phyloP scores from a whole-genome alignment of 2,113 vertebrate species.

The Brachypodius melanocephalos region DNA sequence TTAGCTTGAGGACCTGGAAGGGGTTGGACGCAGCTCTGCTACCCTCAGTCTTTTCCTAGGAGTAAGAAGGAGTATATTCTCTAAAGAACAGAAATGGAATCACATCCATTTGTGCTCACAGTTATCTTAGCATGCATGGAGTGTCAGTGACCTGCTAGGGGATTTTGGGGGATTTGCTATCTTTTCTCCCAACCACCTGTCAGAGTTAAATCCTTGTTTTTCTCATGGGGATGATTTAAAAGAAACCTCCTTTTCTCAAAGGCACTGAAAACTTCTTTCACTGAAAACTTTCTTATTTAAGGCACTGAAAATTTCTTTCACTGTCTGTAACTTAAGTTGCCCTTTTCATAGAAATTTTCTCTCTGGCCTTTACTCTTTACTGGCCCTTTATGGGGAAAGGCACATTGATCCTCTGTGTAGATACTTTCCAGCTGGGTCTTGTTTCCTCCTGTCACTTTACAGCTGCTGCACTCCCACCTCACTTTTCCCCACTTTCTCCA shows the following conservation, averaged over 20 bases:
- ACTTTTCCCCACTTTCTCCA: neutral
- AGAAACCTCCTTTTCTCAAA: neutral
- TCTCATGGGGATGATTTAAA: neutral
- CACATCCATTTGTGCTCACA: fast-evolving
- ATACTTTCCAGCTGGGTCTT: neutral
- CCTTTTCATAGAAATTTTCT: neutral
- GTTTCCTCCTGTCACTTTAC: neutral
- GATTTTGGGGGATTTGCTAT: too few species aligned
- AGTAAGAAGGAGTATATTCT: neutral
- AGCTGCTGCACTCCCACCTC: neutral
- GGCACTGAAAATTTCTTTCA: neutral
- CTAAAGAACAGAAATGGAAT: neutral
- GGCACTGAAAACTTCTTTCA: neutral
- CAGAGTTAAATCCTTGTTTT: neutral
- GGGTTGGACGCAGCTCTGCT: fast-evolving
- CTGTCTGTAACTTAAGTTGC: fast-evolving
- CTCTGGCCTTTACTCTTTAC: neutral
- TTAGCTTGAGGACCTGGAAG: neutral
- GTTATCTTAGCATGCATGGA: fast-evolving
- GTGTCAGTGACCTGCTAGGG: neutral
- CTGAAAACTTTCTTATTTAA: too few species aligned
- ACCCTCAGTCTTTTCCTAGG: neutral
- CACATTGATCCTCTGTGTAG: neutral
- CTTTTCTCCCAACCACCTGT: neutral
- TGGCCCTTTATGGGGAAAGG: neutral